Percentiles rank a stretch among this genome's conserved stretches.
phyloP scores from a whole-genome alignment of 2,113 vertebrate genomes.

The Puffinus mauretanicus region DNA sequence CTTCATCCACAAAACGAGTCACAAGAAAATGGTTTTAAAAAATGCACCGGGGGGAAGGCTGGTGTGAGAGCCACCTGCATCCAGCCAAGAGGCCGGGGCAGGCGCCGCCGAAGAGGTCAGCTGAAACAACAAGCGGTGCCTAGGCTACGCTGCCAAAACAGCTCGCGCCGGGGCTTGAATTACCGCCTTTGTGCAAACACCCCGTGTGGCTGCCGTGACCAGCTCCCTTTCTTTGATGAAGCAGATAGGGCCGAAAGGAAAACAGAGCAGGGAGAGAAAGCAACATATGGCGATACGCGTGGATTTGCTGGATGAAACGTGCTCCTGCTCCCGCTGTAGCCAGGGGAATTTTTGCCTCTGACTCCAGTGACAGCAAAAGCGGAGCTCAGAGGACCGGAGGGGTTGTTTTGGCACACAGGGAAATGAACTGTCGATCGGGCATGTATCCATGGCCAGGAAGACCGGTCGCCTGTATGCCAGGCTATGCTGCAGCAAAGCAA shows the following conservation, averaged over 20 bases:
- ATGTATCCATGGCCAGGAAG: not conserved
- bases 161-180: conserved; percentile 20
- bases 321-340: not conserved
- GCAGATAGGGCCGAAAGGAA: conserved; percentile 24
- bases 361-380: not conserved
- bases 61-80: not conserved
- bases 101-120: not conserved
- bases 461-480: not conserved
- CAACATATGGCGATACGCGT: not conserved
- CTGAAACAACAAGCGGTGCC: conserved; percentile 21
- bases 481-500: not conserved
- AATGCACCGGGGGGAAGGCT: not conserved
- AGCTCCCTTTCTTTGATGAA: not conserved
- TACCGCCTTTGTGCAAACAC: conserved; percentile 50
- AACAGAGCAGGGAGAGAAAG: not conserved
- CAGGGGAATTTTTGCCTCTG: not conserved
- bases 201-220: not conserved
- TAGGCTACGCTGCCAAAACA: conserved; percentile 43
- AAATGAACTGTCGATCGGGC: not conserved
- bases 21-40: not conserved
- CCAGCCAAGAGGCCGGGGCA: not conserved
- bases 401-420: not conserved
- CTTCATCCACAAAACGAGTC: accelerated
- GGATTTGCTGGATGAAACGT: not conserved
- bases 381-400: not conserved